Conservation (phyloP, 1,140 invertebrate species). For the Apis laboriosa region DNA sequence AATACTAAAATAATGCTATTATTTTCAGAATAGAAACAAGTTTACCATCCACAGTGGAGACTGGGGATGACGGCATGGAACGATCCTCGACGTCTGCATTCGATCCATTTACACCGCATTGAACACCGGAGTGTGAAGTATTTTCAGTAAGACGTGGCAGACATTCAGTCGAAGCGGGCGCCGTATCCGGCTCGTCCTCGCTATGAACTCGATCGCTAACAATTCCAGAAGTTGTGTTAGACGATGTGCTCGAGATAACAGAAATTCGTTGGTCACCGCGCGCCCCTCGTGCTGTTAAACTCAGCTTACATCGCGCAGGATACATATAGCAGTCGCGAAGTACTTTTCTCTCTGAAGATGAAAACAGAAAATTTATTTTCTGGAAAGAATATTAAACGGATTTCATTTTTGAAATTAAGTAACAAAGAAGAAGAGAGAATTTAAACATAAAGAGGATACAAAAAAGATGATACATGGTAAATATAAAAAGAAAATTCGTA, state of each 20-base stretch:
- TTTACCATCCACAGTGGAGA: slow-evolving; percentile 72
- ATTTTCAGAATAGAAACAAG: not conserved
- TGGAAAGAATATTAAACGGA: not conserved
- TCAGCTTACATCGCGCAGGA: slow-evolving; percentile 82
- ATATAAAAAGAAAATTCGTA: not conserved
- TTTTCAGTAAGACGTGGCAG: slow-evolving; percentile 74
- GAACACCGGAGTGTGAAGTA: slow-evolving; percentile 51
- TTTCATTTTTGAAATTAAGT: not conserved
- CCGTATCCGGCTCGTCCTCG: slow-evolving; percentile 92
- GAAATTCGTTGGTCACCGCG: slow-evolving; percentile 92
- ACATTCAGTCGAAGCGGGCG: slow-evolving; percentile 79
- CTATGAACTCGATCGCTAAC: slow-evolving; percentile 96
- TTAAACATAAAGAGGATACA: not conserved
- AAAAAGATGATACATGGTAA: not conserved
- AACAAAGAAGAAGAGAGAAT: too few relatives aligned
- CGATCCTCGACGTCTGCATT: slow-evolving; percentile 55
- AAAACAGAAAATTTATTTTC: slow-evolving; percentile 11
- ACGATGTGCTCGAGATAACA: slow-evolving; percentile 94
- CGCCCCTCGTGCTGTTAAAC: slow-evolving; percentile 83
- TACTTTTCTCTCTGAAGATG: slow-evolving; percentile 78
- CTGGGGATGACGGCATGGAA: slow-evolving; percentile 70
- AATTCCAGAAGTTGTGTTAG: slow-evolving; percentile 96
- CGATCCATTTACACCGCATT: slow-evolving; percentile 53
- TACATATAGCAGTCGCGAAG: slow-evolving; percentile 85
- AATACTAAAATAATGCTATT: not conserved